Base-by-base conservation (phyloP, 2,113 vertebrate genomes). In the Crypturellus undulatus region DNA sequence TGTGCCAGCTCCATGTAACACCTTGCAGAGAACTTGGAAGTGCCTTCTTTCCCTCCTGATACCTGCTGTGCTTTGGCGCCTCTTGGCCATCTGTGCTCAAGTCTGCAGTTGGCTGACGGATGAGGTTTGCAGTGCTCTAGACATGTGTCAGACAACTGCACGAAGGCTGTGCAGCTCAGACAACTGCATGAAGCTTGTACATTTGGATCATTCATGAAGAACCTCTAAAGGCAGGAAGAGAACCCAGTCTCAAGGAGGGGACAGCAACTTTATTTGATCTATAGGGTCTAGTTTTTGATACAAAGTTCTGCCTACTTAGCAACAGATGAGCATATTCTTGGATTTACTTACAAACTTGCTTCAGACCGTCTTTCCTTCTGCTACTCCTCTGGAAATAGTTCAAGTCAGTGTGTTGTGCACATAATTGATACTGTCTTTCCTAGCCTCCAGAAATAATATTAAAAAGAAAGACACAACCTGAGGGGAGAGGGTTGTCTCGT, bases 371-470 rank as follows among this genome's bases (percentile, higher is more conserved):
- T 36, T 83, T 18, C 68, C 51, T 90, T 80, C 79, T 91, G 81
- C 82, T 91, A 16, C 68, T 85, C 73, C 79, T 92, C 79, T 94
- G 90, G 84, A 96, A 93, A 79, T 9, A 56, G 56, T 60, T 89
- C 64, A 79, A 80, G 51, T 40, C 68, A 47, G 22, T 12, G 22
- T 68, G 51, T 40, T 80, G 45, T 43, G 17, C 38, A 60, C 28
- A 40, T 71, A 85, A 68, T 60, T 63, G 51, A 71, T 71, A 70
- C 22, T 70, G 76, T 51, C 45, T 87, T 86, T 80, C 22, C 58
- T 54, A 85, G 71, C 36, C 76, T 68, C 60, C 65, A 93, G 47
- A 80, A 90, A 56, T 60, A 63, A 28, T 28, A 78, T n/a, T 75
- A 1, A 68, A 94, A 83, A 75, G 42, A 80, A 3, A 76, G 77